A percentile compares a stretch with the other conserved stretches of the same genome.
These are phyloP conservation scores for Athrips mouffetella DNA, from an alignment of 2,888 invertebrate genomes.

Conservation along the genomic window DNA sequence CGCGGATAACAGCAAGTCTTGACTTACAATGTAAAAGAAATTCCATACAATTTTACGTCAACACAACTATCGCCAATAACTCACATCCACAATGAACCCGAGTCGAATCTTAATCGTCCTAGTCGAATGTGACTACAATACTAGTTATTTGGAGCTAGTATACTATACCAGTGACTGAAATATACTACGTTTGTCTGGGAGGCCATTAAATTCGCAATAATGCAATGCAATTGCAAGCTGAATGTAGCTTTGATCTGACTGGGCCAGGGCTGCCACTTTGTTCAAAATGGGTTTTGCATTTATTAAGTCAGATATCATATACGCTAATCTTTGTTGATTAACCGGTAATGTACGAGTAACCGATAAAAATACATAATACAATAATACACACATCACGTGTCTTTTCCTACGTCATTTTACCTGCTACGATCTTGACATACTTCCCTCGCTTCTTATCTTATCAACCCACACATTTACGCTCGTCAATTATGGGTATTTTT, in stretches of 20 bases:
- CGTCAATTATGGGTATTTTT: no score
- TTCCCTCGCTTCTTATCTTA: no score
- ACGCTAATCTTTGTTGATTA: no score
- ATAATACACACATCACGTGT: no score
- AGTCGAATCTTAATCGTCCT: constrained; percentile 5
- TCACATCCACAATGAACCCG: background rate
- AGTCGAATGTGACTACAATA: constrained; percentile 12
- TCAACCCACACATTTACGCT: no score
- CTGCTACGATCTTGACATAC: no score
- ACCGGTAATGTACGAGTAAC: no score
- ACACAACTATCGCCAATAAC: background rate
- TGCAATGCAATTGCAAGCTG: constrained; percentile 36
- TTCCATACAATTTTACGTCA: background rate
- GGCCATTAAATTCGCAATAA: constrained; percentile 49
- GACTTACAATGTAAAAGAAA: no score
- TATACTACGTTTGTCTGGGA: constrained; percentile 33
- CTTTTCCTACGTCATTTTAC: no score
- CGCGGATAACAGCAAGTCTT: no score
- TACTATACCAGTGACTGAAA: constrained; percentile 28
- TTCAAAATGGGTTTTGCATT: background rate
- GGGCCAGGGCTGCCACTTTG: constrained; percentile 30
- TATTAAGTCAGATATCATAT: background rate
- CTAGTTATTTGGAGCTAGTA: constrained; percentile 15
- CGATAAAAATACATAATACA: no score
- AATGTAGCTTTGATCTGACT: constrained; percentile 21